Evolutionary conservation across 1,140 invertebrate species (phyloP).

Genomic region (Pantala flavescens): DNA sequence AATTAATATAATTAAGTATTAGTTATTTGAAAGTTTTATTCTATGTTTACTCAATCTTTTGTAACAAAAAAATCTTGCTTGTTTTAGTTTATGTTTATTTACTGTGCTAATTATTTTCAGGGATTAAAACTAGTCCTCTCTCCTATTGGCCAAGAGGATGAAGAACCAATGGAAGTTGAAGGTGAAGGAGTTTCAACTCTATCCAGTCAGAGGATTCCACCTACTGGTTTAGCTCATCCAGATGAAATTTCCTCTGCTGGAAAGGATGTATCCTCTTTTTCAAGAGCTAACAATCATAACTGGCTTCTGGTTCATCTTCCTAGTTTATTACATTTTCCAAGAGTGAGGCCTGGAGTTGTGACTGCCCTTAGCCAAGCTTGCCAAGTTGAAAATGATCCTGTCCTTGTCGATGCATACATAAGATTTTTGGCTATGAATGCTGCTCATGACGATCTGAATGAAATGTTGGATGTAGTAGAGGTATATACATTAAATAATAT

Average conservation of each 20-base stretch:
- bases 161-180: slow-evolving; percentile 32
- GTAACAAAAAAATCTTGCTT: too few relatives aligned
- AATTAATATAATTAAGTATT: too few relatives aligned
- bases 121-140: slow-evolving; percentile 54
- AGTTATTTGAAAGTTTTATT: too few relatives aligned
- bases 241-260: not conserved
- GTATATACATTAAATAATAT: too few relatives aligned
- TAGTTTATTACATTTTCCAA: slow-evolving; percentile 57
- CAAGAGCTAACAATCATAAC: slow-evolving; percentile 27
- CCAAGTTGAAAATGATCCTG: slow-evolving; percentile 79
- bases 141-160: slow-evolving; percentile 28
- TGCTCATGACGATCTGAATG: slow-evolving; percentile 16
- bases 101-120: slow-evolving; percentile 30
- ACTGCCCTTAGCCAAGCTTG: slow-evolving; percentile 68
- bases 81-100: too few relatives aligned
- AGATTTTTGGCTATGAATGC: slow-evolving; percentile 65
- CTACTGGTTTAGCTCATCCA: not conserved
- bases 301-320: slow-evolving; percentile 75
- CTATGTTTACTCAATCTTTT: too few relatives aligned
- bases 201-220: not conserved
- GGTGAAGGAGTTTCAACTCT: not conserved
- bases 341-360: slow-evolving; percentile 50
- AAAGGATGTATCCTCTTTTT: not conserved
- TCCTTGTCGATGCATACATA: slow-evolving; percentile 79
- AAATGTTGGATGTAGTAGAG: slow-evolving; percentile 37